These are phyloP conservation scores for Danio aesculapii DNA, from an alignment of 2,797 vertebrate genomes.

Conservation along the genomic window DNA sequence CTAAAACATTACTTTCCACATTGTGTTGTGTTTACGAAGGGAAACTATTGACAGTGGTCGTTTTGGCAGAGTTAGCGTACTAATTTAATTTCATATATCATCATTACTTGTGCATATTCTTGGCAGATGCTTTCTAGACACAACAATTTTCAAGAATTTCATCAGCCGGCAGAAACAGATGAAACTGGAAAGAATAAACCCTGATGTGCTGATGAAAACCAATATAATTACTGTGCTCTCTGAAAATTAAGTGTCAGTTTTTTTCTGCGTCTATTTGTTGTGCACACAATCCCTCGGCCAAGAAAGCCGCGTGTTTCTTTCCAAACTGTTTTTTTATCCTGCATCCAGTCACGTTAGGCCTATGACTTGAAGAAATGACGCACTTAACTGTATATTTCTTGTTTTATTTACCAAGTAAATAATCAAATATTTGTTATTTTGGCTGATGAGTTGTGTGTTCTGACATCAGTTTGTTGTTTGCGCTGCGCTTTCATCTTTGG, in stretches of 20 bases:
- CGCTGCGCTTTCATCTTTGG: background rate
- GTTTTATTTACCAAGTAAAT: constrained; percentile 16
- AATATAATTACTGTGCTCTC: constrained; percentile 20
- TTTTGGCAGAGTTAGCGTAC: constrained; percentile 13
- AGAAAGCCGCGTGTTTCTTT: background rate
- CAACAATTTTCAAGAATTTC: constrained; percentile 28
- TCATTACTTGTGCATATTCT: constrained; percentile 30
- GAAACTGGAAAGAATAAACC: constrained; percentile 40
- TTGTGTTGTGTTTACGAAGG: constrained; percentile 10
- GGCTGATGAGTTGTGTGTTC: background rate
- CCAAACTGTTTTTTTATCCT: background rate
- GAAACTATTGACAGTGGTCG: background rate
- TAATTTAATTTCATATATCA: constrained; percentile 33
- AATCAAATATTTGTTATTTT: constrained; percentile 11
- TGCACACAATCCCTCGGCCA: background rate
- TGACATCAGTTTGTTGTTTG: constrained; percentile 16
- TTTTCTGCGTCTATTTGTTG: background rate
- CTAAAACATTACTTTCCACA: constrained; percentile 24
- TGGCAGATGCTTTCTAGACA: constrained; percentile 34
- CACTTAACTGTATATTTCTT: background rate
- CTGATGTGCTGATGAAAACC: constrained; percentile 20
- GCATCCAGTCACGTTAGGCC: background rate
- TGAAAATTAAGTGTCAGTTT: background rate
- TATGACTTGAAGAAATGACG: background rate
- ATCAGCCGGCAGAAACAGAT: constrained; percentile 29